Conservation (phyloP, 2,888 invertebrate species). For the Rhingia campestris region DNA sequence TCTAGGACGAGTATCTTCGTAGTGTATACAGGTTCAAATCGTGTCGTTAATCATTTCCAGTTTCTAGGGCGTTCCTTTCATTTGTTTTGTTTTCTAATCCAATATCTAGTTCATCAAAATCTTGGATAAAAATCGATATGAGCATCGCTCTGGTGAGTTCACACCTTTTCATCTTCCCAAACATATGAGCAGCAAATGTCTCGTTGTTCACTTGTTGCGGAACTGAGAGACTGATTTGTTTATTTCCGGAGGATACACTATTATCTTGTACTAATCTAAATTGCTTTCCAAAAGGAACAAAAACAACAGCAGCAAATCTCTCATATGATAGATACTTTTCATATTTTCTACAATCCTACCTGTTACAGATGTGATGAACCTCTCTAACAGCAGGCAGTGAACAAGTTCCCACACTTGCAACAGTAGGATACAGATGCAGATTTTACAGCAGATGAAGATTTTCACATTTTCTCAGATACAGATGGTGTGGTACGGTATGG, state of each 20-base stretch:
- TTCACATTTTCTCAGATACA: constrained; percentile 14
- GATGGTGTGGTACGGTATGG: constrained; percentile 1
- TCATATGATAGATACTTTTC: constrained; percentile 19
- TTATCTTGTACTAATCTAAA: constrained; percentile 62
- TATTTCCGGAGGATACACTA: constrained; percentile 58
- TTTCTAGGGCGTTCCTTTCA: neutral
- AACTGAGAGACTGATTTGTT: constrained; percentile 25
- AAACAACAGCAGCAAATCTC: neutral
- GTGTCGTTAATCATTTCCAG: constrained; percentile 10
- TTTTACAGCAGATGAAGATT: constrained; percentile 1
- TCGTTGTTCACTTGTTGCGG: constrained; percentile 46
- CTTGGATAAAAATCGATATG: neutral
- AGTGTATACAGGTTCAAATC: constrained; percentile 1
- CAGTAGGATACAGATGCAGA: constrained; percentile 37
- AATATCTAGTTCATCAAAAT: constrained; percentile 5
- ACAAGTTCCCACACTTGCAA: constrained; percentile 35
- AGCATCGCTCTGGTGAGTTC: constrained; percentile 7
- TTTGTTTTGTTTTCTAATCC: constrained; percentile 5
- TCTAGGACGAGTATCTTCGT: neutral
- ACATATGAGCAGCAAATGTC: neutral
- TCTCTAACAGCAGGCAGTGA: constrained; percentile 24
- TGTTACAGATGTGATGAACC: constrained; percentile 17
- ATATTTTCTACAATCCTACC: constrained; percentile 26
- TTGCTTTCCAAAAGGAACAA: constrained; percentile 31
- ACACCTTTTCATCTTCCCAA: constrained; percentile 23